Evolutionary conservation across 92 coral and sea anemone species (phyloP).

Genomic region (Hydrozoanthus gracilis): DNA sequence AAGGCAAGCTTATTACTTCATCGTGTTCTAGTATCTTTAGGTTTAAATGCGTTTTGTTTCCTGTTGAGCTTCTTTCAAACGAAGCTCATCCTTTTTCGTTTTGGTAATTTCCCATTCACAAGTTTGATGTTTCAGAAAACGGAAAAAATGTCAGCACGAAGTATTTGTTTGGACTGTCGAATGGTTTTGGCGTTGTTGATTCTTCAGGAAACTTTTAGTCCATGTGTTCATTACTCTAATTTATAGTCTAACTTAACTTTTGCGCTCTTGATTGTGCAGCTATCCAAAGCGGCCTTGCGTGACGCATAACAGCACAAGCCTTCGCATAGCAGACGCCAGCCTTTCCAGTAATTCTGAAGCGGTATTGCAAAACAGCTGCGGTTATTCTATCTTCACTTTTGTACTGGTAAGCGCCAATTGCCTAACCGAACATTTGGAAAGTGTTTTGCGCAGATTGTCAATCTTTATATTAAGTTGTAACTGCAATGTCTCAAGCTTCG

Average conservation of each 20-base stretch:
- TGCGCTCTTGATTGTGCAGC: constrained; percentile 92
- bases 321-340: constrained; percentile 76
- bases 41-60: background rate
- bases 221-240: background rate
- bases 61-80: background rate
- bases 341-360: constrained; percentile 74
- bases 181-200: background rate
- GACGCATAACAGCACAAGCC: constrained; percentile 79
- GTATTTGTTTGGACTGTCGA: background rate
- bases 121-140: too few relatives aligned
- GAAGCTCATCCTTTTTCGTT: too few relatives aligned
- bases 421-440: constrained; percentile 54
- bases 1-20: background rate
- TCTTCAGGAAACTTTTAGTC: background rate
- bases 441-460: constrained; percentile 63
- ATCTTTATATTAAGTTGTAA: constrained; percentile 22
- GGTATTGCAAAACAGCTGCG: constrained; percentile 43
- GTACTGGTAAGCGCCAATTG: constrained; percentile 64
- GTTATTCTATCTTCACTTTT: constrained; percentile 33
- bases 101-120: too few relatives aligned
- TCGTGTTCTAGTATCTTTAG: background rate
- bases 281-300: constrained; percentile 83
- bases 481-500: constrained; percentile 43
- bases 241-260: constrained; percentile 61
- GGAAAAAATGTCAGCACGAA: too few relatives aligned